Base-by-base conservation (phyloP, 2,797 vertebrate species). In the Acanthiza pusilla region DNA sequence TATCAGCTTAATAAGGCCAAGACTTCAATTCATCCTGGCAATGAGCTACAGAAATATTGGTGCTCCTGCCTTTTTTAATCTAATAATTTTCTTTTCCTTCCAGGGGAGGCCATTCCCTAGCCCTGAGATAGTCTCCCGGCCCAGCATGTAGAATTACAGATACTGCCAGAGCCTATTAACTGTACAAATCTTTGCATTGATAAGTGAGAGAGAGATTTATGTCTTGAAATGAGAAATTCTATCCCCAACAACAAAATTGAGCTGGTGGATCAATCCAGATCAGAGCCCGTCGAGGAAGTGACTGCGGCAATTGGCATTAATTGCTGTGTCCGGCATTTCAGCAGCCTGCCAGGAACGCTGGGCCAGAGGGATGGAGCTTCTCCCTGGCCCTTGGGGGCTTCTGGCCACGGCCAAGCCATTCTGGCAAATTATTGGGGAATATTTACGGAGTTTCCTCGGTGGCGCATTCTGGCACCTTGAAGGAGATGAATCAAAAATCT, bases 21-120 rank as follows among this genome's bases (percentile, higher is more conserved):
- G 94, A 85, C 91, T 96, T 95, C 91, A 95, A 92, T 92, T 89
- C 94, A 87, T 87, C 89, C 71, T 82, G n/a, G 60, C 92, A 93
- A 91, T 95, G 94, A 95, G 96, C 84, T 36, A 83, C 81, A 93
- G 87, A 82, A 89, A 94, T 93, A 74, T 66, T 91, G 92, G 89
- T 79, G 81, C 62, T 75, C 84, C 86, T 77, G 78, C 25, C 0
- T 80, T 92, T 95, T 94, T 89, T 93, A 89, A 96, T 96, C 89
- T 92, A 96, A 79, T 74, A 62, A 67, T 63, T 48, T 72, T 77
- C 74, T 77, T 85, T 82, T 61, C 51, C 61, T 73, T 65, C 29
- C 36, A 20, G n/a, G 63, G 48, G 47, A 91, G 81, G 32, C 57
- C 7, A 3, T 75, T 77, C 6, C 1, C 71, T 61, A 25, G 58